Percentiles rank a stretch among this genome's conserved stretches.
Conservation (phyloP, 2,797 vertebrate species). For the Triplophysa bombifrons region DNA sequence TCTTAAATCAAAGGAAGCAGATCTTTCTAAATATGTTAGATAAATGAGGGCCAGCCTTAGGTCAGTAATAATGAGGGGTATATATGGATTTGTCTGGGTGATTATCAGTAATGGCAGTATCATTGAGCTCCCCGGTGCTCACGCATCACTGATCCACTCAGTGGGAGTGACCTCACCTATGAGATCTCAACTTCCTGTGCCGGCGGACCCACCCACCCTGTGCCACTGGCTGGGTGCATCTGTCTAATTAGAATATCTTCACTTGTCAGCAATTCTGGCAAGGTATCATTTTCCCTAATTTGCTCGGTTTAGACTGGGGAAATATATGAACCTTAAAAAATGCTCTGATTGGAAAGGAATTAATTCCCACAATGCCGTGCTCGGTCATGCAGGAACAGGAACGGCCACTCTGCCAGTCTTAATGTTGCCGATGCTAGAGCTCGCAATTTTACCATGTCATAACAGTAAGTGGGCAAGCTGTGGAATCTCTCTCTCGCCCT, state of each 20-base stretch:
- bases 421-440: slow-evolving; percentile 84
- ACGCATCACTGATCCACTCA: slow-evolving; percentile 57
- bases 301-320: slow-evolving; percentile 95
- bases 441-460: slow-evolving; percentile 86
- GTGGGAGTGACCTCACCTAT: slow-evolving; percentile 60
- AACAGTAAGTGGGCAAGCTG: slow-evolving; percentile 76
- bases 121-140: slow-evolving; percentile 53
- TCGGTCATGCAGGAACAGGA: slow-evolving; percentile 87
- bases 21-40: slow-evolving; percentile 55
- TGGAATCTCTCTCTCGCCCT: slow-evolving; percentile 63
- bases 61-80: slow-evolving; percentile 56
- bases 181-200: slow-evolving; percentile 55
- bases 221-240: slow-evolving; percentile 72
- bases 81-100: slow-evolving; percentile 47
- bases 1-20: slow-evolving; percentile 38
- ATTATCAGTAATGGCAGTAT: slow-evolving; percentile 57
- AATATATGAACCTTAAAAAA: slow-evolving; percentile 96
- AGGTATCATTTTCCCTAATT: slow-evolving; percentile 98
- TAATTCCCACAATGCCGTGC: slow-evolving; percentile 94
- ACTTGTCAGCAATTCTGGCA: slow-evolving; percentile 90
- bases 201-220: slow-evolving; percentile 50
- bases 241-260: slow-evolving; percentile 95
- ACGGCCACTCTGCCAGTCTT: slow-evolving; percentile 89
- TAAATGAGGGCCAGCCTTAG: slow-evolving; percentile 49
- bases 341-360: slow-evolving; percentile 94